Evolutionary conservation across 2,888 invertebrate genomes (phyloP), one percentile per base, ranked within the genome.

Genomic region (Megalurothrips usitatus): DNA sequence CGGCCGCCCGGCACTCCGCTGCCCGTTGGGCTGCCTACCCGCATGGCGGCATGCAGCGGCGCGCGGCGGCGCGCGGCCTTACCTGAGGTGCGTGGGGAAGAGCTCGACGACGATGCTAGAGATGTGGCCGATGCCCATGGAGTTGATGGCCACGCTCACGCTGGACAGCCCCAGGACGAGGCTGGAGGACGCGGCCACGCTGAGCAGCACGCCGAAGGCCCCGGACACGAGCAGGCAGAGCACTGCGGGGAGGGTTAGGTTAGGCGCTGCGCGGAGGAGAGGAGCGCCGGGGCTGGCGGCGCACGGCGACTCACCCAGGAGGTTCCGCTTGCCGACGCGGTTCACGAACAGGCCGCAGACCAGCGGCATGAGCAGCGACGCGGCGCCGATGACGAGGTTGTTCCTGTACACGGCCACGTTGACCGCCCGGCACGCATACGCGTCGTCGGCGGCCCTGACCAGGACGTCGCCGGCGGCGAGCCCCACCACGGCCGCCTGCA

Each of bases 381-480:
- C 90, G 0, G 89, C 87, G 0, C 93, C 93, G 84, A 93, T 91
- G 83, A 90, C 89, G 83, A 93, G 89, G 80, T 93, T 91, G 79
- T 91, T 91, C 84, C 90, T 87, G 85, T 93, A 93, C 4, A 92
- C 91, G 68, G 68, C 68, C 26, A 1, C 11, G 68, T 23, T 26
- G 11, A 75, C 68, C 23, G 68, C 26, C 82, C 1, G 23, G 68
- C 68, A 75, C 26, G 12, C 0, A 86, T 86, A 1, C 68, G 23
- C 23, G 68, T 26, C 68, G 23, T 8, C 9, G 58, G 19, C 58
- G 58, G 19, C 58, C 14, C 14, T 6, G 19, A 58, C 58, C 19
- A 58, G 19, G 58, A 19, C 58, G 14, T 6, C 58, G 58, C 17
- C 58, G 14, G 17, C 19, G 58, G 58, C 6, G 34, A 43, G 6